Base-by-base conservation (phyloP, 2,113 vertebrate genomes). In the Oncorhynchus masou region DNA sequence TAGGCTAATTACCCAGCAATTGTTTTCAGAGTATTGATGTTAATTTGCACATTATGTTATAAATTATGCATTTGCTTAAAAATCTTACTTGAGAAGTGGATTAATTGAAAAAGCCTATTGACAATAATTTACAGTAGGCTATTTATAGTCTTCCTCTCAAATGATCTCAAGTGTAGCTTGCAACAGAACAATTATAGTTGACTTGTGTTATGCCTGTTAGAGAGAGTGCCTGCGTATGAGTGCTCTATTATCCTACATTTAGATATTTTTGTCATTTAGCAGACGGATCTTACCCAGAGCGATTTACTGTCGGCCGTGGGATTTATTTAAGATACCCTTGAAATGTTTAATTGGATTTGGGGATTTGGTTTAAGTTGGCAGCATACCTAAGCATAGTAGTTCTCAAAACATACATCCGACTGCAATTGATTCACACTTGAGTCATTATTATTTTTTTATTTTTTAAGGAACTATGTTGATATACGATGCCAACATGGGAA, bases 401-500 rank as follows among this genome's bases (percentile, higher is more conserved):
- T 57, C 57, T 22, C 45, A 22, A 19, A 73, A 54, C 27, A 62
- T 70, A 59, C 65, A 19, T 29, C 70, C 57, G 19, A 29, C 25
- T 69, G 65, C 27, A 71, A 39, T 73, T 24, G 59, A 51, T 80
- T 62, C 59, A 16, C 19, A 62, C 15, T 62, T n/a, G 5, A 24
- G n/a, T 27, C 27, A 24, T 70, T 69, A 75, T 59, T 76, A 3
- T 79, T 45, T 80, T 45, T 80, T 68, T 78, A 5, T 31, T 78
- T 0, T 88, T 84, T 48, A 78, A 95, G 95, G 89, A 73, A 88
- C 76, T 84, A 24, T 88, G 80, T 78, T 71, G 57, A 62, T 77
- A 9, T 57, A 60, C 54, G 39, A 74, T 87, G 81, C 85, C 87
- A 91, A 83, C 49, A 95, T 95, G 95, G 92, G 86, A 89, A 92